Base-by-base conservation (phyloP, 2,113 vertebrate species). In the Tragelaphus buxtoni region DNA sequence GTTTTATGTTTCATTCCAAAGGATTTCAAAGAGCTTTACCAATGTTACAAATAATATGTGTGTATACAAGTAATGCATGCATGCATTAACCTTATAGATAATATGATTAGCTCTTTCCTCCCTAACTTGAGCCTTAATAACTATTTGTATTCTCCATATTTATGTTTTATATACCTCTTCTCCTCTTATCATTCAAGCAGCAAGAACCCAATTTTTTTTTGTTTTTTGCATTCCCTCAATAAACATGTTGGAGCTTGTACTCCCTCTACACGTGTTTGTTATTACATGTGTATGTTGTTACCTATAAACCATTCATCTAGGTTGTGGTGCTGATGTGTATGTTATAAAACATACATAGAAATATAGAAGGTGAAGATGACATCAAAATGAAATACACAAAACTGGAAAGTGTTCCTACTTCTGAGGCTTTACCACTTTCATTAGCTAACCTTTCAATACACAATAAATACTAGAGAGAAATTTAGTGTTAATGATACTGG, bases 21-120 rank as follows among this genome's bases (percentile, higher is more conserved):
- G 97, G 94, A 20, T 88, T 97, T 93, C 56, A 97, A 82, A 97
- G 84, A 97, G 87, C 92, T 96, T 97, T 98, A 97, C 90, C 26
- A 96, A 90, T 39, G 95, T 97, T 95, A 87, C 39, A 53, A 87
- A 93, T 88, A 72, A 69, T 92, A 76, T 92, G 87, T 92, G 79
- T 93, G 14, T 89, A 28, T 83, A 51, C 13, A 85, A 85, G 45
- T 35, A 53, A 56, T 85, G 56, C 20, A 74, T 32, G 9, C 16
- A 11, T 83, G 72, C 56, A 58, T 96, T 97, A 94, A 97, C 18
- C 72, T 83, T 94, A 42, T 28, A 83, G 63, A 18, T 42, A 88
- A 80, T 87, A 69, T 83, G 12, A 83, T 80, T 88, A 84, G 30
- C 45, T 72, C n/a, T 35, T 10, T 61, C 8, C 11, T 30, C 32